Conservation (phyloP, 2,888 invertebrate genomes). For the Tetheella fluctuosa region DNA sequence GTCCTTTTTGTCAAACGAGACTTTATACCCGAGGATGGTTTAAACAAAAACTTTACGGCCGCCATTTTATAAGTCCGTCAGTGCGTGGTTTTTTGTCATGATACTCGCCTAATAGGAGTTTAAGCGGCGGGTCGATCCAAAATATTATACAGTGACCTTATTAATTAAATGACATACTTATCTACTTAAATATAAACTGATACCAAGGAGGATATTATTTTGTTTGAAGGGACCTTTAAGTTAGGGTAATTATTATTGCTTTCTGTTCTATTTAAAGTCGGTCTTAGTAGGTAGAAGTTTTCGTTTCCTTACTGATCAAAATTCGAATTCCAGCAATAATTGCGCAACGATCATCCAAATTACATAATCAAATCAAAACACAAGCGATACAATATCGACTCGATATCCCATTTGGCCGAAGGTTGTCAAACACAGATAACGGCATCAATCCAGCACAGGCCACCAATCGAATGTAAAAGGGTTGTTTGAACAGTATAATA, state of each 20-base stretch:
- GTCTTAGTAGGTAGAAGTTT: too few species aligned
- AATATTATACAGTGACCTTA: conserved; percentile 3
- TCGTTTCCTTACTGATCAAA: too few species aligned
- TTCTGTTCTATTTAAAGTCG: not conserved
- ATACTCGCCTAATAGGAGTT: not conserved
- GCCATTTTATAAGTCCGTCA: conserved; percentile 28
- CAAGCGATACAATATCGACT: conserved; percentile 35
- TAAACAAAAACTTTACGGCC: conserved; percentile 45
- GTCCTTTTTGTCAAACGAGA: conserved; percentile 59
- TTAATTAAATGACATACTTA: not conserved
- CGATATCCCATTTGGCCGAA: conserved; percentile 44
- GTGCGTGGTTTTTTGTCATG: conserved; percentile 18
- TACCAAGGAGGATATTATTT: too few species aligned
- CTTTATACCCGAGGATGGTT: conserved; percentile 44
- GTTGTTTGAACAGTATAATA: conserved; percentile 73
- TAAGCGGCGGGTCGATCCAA: conserved; percentile 2
- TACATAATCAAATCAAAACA: conserved; percentile 25
- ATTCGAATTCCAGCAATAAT: not conserved
- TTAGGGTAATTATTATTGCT: not conserved
- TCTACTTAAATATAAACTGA: not conserved
- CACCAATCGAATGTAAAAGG: conserved; percentile 60
- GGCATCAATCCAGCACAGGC: conserved; percentile 42
- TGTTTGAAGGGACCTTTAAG: not conserved
- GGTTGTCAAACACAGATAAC: conserved; percentile 61
- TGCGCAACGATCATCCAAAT: conserved; percentile 13